Conservation (phyloP, 2,113 vertebrate species). For the Fregetta grallaria region DNA sequence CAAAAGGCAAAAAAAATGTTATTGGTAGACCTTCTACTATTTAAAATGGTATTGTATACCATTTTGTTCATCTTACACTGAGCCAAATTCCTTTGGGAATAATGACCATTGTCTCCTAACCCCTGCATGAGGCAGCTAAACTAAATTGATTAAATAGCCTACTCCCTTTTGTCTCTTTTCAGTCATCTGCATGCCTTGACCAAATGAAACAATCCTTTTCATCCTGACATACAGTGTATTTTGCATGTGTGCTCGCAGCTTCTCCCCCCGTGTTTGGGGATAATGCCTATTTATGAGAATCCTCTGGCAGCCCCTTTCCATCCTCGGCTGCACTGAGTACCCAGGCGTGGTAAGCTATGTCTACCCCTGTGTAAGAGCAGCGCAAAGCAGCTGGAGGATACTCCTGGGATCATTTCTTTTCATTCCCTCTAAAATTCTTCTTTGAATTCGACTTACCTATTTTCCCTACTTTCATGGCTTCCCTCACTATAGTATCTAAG, state of each 20-base stretch:
- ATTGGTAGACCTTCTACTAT: neutral
- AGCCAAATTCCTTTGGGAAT: neutral
- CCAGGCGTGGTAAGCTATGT: accelerated
- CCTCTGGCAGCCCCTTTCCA: neutral
- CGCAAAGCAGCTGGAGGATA: neutral
- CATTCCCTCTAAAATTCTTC: neutral
- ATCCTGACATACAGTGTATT: neutral
- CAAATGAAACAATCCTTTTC: neutral
- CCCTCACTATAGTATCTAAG: neutral
- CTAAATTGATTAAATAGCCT: neutral
- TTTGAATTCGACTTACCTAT: neutral
- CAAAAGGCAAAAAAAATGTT: neutral
- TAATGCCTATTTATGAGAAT: neutral
- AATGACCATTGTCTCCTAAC: neutral
- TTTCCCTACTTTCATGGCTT: neutral
- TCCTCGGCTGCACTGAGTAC: neutral
- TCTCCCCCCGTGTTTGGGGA: neutral
- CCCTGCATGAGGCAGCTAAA: neutral
- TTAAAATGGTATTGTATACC: neutral
- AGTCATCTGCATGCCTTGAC: neutral
- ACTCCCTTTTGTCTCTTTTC: neutral
- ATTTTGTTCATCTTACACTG: neutral
- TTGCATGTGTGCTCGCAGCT: neutral
- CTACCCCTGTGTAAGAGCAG: neutral
- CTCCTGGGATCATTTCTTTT: neutral